phyloP scores from a whole-genome alignment of 1,140 invertebrate genomes.

The Monomorium pharaonis region DNA sequence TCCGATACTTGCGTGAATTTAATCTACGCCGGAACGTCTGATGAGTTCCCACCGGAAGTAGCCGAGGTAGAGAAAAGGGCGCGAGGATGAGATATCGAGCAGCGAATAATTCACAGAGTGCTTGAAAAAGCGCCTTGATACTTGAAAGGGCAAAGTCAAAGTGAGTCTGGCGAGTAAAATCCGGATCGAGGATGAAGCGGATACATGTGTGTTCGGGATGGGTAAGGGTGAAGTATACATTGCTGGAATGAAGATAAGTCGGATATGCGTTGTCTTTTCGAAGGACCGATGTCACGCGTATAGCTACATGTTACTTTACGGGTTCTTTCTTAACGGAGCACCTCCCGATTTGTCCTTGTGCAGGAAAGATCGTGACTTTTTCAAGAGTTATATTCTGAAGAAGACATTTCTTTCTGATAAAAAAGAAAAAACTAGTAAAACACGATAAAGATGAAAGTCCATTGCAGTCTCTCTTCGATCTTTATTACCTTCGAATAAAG shows the following conservation, averaged over 20 bases:
- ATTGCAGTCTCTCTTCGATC: background rate
- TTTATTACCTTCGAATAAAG: background rate
- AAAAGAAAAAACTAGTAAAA: background rate
- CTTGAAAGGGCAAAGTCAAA: background rate
- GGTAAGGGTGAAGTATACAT: slow-evolving; percentile 7
- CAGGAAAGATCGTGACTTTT: background rate
- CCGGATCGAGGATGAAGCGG: slow-evolving; percentile 9
- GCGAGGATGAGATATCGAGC: slow-evolving; percentile 47
- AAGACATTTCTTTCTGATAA: background rate
- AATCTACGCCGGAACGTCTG: slow-evolving; percentile 15
- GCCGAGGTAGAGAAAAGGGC: background rate
- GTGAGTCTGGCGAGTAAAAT: slow-evolving; percentile 21
- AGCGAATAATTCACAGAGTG: slow-evolving; percentile 35
- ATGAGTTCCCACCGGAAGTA: slow-evolving; percentile 32
- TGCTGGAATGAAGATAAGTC: slow-evolving; percentile 51
- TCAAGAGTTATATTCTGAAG: background rate
- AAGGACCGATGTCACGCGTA: slow-evolving; percentile 16
- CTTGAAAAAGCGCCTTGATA: slow-evolving; percentile 39
- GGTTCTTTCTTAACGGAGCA: background rate
- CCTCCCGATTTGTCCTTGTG: background rate
- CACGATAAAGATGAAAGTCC: background rate
- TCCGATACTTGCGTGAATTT: slow-evolving; percentile 54
- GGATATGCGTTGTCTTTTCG: slow-evolving; percentile 30
- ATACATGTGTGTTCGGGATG: slow-evolving; percentile 40
- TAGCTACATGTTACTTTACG: background rate